phyloP scores from a whole-genome alignment of 2,888 invertebrate genomes.

The Cheilosia pagana region DNA sequence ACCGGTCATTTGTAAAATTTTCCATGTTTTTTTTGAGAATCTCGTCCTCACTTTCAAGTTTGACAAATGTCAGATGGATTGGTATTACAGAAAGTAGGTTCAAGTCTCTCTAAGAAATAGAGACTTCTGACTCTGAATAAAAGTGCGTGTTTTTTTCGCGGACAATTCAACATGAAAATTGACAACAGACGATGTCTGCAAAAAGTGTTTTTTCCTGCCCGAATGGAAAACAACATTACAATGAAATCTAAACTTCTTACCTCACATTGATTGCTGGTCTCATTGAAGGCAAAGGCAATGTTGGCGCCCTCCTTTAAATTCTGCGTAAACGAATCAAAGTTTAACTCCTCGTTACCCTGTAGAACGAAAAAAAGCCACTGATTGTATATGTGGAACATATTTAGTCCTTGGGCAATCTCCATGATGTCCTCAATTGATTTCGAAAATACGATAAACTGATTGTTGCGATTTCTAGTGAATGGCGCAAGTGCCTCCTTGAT shows the following conservation, averaged over 20 bases:
- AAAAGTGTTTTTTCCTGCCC: too few relatives aligned
- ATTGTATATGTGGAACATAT: slow-evolving; percentile 88
- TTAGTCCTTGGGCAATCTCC: slow-evolving; percentile 87
- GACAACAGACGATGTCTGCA: too few relatives aligned
- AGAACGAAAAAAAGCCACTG: slow-evolving; percentile 93
- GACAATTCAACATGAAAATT: too few relatives aligned
- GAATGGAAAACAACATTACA: too few relatives aligned
- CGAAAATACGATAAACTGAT: slow-evolving; percentile 81
- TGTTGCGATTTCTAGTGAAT: slow-evolving; percentile 77
- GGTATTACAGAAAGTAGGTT: too few relatives aligned
- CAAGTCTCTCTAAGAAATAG: too few relatives aligned
- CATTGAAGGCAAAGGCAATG: slow-evolving; percentile 90
- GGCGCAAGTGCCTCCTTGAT: slow-evolving; percentile 78
- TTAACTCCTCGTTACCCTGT: slow-evolving; percentile 84
- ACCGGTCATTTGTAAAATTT: too few relatives aligned
- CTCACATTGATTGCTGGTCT: slow-evolving; percentile 86
- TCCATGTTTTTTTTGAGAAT: too few relatives aligned
- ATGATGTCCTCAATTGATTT: slow-evolving; percentile 85
- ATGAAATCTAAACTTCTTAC: slow-evolving; percentile 80
- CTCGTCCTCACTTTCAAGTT: too few relatives aligned
- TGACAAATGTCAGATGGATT: too few relatives aligned
- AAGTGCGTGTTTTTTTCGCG: too few relatives aligned
- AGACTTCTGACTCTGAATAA: too few relatives aligned
- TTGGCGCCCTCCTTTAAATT: slow-evolving; percentile 91
- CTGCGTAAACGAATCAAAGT: slow-evolving; percentile 85